Evolutionary conservation across 2,888 invertebrate species (phyloP), one percentile per base, ranked within the genome.

Genomic region (Kryphioiulus occultus): DNA sequence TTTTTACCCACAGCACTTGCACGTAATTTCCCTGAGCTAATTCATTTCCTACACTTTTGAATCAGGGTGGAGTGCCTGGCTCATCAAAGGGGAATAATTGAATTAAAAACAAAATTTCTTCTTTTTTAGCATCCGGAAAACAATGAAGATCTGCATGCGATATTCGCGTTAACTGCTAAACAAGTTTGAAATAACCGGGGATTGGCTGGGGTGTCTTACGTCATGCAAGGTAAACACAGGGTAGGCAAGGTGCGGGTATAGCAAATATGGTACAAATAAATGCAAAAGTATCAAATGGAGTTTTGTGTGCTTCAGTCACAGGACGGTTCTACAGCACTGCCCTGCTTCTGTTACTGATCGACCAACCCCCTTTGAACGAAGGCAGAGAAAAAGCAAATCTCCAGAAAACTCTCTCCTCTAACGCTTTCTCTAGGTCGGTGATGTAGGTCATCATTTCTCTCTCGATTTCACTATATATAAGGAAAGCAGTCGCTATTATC

Each of bases 371-470:
- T 68, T 68, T 68, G 68, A 10, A 22, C 68, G 68, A 68, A 68
- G 68, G 68, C 19, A 68, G 22, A 9, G 68, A 68, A 68, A 68
- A 68, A 68, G 22, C 78, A 32, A 12, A 84, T 84, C 32, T 35
- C 35, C 42, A 44, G 42, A 84, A 84, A 35, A 84, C 35, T n/a
- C 32, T 32, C 32, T 83, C 83, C 42, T 42, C 35, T 5, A 84
- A 42, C 42, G 42, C 1, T 44, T 44, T 85, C 85, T 85, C 85
- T 85, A 85, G 85, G 85, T 85, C 85, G 85, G 30, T 47, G 53
- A 85, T 85, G 85, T 85, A 85, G 85, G 85, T 85, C 85, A 47
- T 85, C 85, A 85, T 85, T 85, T 85, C 85, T 39, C 85, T 85
- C 85, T 85, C 85, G 47, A 22, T 47, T 85, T 44, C 47, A 85